These are phyloP conservation scores for Streblospio benedicti DNA, from an alignment of 1,140 invertebrate genomes.

Conservation along the genomic window DNA sequence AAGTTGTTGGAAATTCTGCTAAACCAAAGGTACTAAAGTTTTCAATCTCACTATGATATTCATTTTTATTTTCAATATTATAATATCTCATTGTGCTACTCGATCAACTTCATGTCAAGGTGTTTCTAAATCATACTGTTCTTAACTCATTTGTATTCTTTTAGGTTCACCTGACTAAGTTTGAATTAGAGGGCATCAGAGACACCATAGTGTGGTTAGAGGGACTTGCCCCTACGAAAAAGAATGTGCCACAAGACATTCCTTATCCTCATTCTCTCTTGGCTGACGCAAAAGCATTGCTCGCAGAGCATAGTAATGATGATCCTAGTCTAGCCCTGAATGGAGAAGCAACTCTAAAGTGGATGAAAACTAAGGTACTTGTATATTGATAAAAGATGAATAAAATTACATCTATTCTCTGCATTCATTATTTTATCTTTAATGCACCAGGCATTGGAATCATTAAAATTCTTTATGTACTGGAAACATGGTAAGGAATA, in stretches of 20 bases:
- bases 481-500: neutral
- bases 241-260: slow-evolving; percentile 84
- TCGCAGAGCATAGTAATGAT: slow-evolving; percentile 80
- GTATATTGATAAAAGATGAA: neutral
- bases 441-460: neutral
- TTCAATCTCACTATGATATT: no score
- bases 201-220: slow-evolving; percentile 79
- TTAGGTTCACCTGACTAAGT: slow-evolving; percentile 47
- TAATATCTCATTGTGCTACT: no score
- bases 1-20: no score
- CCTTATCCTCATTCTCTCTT: slow-evolving; percentile 80
- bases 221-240: slow-evolving; percentile 73
- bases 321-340: slow-evolving; percentile 71
- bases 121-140: no score
- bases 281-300: slow-evolving; percentile 70
- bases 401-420: neutral
- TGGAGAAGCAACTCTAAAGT: slow-evolving; percentile 61
- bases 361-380: slow-evolving; percentile 35
- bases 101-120: no score
- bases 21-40: no score
- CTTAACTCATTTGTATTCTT: no score
- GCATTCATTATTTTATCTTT: slow-evolving; percentile 3
- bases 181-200: slow-evolving; percentile 68
- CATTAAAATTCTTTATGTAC: neutral
- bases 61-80: no score